phyloP scores from a whole-genome alignment of 2,113 vertebrate genomes.

The Ammodytes marinus region DNA sequence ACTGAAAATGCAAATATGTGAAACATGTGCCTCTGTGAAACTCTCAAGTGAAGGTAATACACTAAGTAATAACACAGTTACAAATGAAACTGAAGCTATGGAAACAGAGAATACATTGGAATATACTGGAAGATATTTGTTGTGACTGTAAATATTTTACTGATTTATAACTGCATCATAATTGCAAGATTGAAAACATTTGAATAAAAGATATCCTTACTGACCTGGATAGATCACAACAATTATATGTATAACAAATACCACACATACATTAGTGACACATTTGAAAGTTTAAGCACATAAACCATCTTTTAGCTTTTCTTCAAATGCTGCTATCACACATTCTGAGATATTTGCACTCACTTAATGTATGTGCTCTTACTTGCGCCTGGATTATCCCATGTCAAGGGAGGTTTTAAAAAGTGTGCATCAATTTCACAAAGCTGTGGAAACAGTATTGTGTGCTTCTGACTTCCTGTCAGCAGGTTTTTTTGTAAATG shows the following conservation, averaged over 20 bases:
- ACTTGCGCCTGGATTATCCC: constrained; percentile 66
- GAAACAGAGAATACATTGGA: not conserved
- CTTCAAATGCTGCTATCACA: constrained; percentile 50
- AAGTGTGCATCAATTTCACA: constrained; percentile 65
- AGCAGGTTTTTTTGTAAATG: constrained; percentile 53
- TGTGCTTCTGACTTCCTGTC: constrained; percentile 63
- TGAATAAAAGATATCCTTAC: not conserved
- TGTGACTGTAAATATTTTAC: not conserved
- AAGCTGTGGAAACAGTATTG: constrained; percentile 56
- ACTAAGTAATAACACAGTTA: no score
- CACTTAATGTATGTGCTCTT: constrained; percentile 61
- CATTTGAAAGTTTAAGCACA: constrained; percentile 26
- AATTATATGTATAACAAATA: not conserved
- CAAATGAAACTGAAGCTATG: not conserved
- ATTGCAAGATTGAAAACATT: not conserved
- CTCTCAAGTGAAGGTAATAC: no score
- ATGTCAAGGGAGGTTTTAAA: constrained; percentile 65
- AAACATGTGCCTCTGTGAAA: no score
- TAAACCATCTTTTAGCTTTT: constrained; percentile 24
- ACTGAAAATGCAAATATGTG: no score
- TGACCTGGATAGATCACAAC: not conserved
- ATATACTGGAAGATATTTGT: not conserved
- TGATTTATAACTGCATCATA: not conserved
- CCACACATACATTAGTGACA: not conserved
- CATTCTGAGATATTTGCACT: constrained; percentile 44